Percentiles rank a stretch among this genome's conserved stretches.
Evolutionary conservation across 2,113 vertebrate genomes (phyloP).

Genomic region (Grammomys surdaster): DNA sequence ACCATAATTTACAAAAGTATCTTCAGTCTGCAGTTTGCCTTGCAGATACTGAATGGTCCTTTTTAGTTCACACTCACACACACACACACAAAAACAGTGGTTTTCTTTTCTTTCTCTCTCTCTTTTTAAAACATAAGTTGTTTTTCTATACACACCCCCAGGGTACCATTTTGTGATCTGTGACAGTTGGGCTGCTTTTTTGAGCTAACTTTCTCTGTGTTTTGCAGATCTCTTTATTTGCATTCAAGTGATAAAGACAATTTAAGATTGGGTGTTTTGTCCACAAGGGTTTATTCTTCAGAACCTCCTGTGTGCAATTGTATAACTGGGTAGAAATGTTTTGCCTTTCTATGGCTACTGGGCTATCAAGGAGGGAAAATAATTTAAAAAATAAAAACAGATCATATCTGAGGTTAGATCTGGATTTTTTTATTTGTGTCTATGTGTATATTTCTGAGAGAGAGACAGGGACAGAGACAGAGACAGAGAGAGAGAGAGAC

Average conservation of each 20-base stretch:
- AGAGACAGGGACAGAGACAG: too few species aligned
- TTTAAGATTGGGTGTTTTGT: conserved; percentile 47
- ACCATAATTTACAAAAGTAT: conserved; percentile 76
- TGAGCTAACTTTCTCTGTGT: conserved; percentile 46
- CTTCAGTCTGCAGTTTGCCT: conserved; percentile 76
- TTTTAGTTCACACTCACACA: conserved; percentile 56
- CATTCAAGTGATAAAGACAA: conserved; percentile 36
- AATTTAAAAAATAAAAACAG: conserved; percentile 21
- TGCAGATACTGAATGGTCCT: conserved; percentile 62
- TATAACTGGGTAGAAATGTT: not conserved
- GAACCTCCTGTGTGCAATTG: not conserved
- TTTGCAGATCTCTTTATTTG: conserved; percentile 60
- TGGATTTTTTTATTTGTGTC: not conserved
- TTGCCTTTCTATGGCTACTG: conserved; percentile 26
- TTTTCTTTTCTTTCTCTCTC: conserved; percentile 52
- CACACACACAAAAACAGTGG: conserved; percentile 36
- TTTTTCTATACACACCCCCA: conserved; percentile 58
- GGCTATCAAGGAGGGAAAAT: conserved; percentile 8
- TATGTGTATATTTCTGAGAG: not conserved
- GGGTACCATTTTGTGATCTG: conserved; percentile 65
- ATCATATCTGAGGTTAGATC: not conserved
- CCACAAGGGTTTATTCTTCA: conserved; percentile 46
- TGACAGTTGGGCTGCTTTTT: conserved; percentile 72
- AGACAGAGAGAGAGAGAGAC: too few species aligned
- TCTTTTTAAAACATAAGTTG: conserved; percentile 62